Base-by-base conservation (phyloP, 2,113 vertebrate genomes). In the Triplophysa rosa region DNA sequence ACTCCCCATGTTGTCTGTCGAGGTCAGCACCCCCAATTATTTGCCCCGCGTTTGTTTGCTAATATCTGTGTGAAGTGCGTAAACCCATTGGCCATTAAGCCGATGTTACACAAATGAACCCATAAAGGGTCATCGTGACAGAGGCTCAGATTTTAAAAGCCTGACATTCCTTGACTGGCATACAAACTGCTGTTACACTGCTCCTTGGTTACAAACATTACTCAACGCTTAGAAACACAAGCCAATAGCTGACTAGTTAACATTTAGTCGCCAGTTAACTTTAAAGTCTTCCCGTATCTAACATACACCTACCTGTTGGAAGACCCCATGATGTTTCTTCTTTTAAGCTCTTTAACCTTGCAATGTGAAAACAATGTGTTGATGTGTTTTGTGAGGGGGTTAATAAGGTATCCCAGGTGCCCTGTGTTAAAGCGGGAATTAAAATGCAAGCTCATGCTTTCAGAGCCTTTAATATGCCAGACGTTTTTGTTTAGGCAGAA, bases 81-180 rank as follows among this genome's bases (percentile, higher is more conserved):
- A 67, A 49, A 49, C n/a, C 42, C 42, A n/a, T 68, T 68, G 42
- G 42, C 17, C 66, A 68, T 68, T 26, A 24, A 68, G 21, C 21
- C 3, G 8, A n/a, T 19, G 19, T 49, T 21, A 68, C 24, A 16
- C 21, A 24, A 23, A 47, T 1, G 0, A 24, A 23, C 23, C 11
- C 19, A n/a, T 19, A 9, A 58, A 68, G 12, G 66, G 13, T 49
- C 12, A n/a, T 45, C 2, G 66, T 58, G n/a, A 58, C 19, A 16
- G 54, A 9, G 19, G n/a, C 16, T 47, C 13, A 0, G 42, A 21
- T 24, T 68, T 68, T 11, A 23, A 68, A 68, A 49, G 21, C 40
- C 40, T 67, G 42, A 47, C 21, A 68, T 68, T 68, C 21, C 3
- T 47, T 7, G 2, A 49, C 47, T 68, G 12, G 16, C 13, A 24